Evolutionary conservation across 2,888 invertebrate genomes (phyloP).

Genomic region (Aporophyla lueneburgensis): DNA sequence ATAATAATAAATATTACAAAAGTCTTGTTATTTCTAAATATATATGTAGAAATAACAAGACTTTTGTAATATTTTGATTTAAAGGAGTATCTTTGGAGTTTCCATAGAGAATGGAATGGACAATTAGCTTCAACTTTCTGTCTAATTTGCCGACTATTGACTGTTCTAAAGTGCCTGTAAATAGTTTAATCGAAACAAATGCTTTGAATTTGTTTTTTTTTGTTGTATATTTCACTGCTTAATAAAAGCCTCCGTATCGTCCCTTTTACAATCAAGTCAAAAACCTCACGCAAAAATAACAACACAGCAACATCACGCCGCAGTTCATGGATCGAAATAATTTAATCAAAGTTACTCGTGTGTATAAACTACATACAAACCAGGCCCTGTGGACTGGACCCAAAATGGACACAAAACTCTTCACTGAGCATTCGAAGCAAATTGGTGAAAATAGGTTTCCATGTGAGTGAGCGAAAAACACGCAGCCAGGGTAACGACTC

Average conservation of each 20-base stretch:
- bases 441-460: constrained; percentile 45
- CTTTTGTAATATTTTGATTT: too few relatives aligned
- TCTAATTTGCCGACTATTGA: too few relatives aligned
- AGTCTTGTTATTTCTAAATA: too few relatives aligned
- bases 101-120: too few relatives aligned
- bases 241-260: not conserved
- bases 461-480: constrained; percentile 42
- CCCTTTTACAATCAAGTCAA: not conserved
- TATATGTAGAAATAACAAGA: too few relatives aligned
- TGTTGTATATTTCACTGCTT: not conserved
- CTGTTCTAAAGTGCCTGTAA: too few relatives aligned
- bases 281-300: constrained; percentile 1
- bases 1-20: too few relatives aligned
- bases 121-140: too few relatives aligned
- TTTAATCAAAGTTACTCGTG: constrained; percentile 43
- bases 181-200: too few relatives aligned
- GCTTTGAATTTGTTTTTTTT: too few relatives aligned
- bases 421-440: constrained; percentile 32
- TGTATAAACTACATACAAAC: constrained; percentile 34
- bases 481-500: not conserved
- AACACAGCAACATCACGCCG: not conserved
- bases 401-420: constrained; percentile 37
- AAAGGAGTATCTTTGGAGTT: too few relatives aligned
- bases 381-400: not conserved
- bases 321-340: constrained; percentile 31